Evolutionary conservation across 2,888 invertebrate genomes (phyloP).

Genomic region (Apamea sordens): DNA sequence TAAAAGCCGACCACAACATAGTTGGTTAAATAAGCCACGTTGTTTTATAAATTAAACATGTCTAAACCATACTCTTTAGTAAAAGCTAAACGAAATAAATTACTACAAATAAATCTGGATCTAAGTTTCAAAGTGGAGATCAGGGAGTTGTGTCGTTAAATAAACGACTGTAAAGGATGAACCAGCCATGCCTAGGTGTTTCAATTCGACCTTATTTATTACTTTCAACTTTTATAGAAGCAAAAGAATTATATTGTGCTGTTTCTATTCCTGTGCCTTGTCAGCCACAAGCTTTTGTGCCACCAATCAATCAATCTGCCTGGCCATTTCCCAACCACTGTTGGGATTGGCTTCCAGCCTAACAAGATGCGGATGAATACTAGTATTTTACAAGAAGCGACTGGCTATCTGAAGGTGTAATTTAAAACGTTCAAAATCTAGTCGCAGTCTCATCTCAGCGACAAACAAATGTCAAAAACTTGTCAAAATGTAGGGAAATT

Average conservation of each 20-base stretch:
- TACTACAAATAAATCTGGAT: background rate
- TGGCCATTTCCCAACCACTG: background rate
- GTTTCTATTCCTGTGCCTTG: background rate
- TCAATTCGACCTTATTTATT: background rate
- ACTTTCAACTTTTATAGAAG: background rate
- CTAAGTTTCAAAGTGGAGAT: constrained; percentile 13
- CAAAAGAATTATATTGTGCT: background rate
- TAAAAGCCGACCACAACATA: background rate
- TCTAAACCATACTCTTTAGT: background rate
- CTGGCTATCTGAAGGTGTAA: too few relatives aligned
- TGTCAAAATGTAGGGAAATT: too few relatives aligned
- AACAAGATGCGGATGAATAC: background rate
- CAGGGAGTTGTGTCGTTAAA: constrained; percentile 10
- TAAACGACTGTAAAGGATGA: background rate
- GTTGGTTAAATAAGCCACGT: background rate
- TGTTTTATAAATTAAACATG: background rate
- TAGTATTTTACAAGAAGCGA: too few relatives aligned
- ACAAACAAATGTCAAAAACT: too few relatives aligned
- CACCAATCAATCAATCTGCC: background rate
- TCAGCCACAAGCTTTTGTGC: background rate
- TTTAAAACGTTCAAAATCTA: too few relatives aligned
- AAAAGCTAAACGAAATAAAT: constrained; percentile 1
- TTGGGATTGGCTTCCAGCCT: background rate
- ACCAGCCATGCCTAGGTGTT: background rate
- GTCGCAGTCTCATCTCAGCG: too few relatives aligned